phyloP scores from a whole-genome alignment of 2,888 invertebrate species.

The Synergus japonicus region DNA sequence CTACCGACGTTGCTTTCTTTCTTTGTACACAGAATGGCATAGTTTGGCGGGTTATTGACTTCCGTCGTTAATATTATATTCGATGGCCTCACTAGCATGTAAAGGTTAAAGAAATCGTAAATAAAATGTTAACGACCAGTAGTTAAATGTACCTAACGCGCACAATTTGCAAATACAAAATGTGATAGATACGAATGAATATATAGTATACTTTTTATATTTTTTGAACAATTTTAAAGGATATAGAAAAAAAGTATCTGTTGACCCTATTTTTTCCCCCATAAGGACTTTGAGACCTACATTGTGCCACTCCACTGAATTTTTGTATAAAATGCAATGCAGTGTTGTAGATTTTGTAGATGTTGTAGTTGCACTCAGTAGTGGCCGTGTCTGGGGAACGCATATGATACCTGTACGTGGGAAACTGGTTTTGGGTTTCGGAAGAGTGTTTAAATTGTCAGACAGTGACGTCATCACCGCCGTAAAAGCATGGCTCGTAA shows the following conservation, averaged over 20 bases:
- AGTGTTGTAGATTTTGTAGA: neutral
- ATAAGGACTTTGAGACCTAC: neutral
- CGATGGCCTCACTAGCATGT: slow-evolving; percentile 10
- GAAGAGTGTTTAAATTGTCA: slow-evolving; percentile 71
- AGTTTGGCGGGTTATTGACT: slow-evolving; percentile 31
- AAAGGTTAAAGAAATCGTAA: slow-evolving; percentile 38
- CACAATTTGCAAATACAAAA: neutral
- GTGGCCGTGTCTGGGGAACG: slow-evolving; percentile 2
- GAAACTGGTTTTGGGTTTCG: slow-evolving; percentile 73
- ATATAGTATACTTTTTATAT: neutral
- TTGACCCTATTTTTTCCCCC: no score
- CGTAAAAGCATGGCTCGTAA: slow-evolving; percentile 53
- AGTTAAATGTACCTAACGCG: slow-evolving; percentile 10
- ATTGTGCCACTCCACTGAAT: neutral
- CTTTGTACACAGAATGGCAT: neutral
- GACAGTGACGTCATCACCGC: slow-evolving; percentile 71
- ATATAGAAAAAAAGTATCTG: no score
- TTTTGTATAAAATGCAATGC: neutral
- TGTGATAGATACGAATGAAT: neutral
- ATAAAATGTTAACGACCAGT: slow-evolving; percentile 17
- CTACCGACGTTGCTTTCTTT: neutral
- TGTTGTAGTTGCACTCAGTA: no score
- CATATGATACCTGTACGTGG: slow-evolving; percentile 49
- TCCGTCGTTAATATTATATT: slow-evolving; percentile 30
- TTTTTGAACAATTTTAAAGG: no score